Percentiles rank a stretch among this genome's conserved stretches.
These are phyloP conservation scores for Dryomyza anilis DNA, from an alignment of 2,888 invertebrate species.

Conservation along the genomic window DNA sequence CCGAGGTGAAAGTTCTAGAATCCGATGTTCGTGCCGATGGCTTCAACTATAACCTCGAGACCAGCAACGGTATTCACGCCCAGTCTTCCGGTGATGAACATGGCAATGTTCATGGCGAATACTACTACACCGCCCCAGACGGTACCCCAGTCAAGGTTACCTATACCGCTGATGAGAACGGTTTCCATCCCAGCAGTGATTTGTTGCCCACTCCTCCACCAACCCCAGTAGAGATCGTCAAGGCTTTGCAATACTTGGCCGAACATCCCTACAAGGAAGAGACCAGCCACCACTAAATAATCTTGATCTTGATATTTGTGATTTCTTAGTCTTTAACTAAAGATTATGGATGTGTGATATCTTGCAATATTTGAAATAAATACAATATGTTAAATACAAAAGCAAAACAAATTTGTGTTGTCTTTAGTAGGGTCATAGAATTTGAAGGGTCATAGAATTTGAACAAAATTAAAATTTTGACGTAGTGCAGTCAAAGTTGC, in stretches of 20 bases:
- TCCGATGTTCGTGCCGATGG: slow-evolving; percentile 49
- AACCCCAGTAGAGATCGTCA: slow-evolving; percentile 40
- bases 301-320: too few species aligned
- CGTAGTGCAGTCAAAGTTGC: not conserved
- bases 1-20: slow-evolving; percentile 26
- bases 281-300: not conserved
- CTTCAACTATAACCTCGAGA: slow-evolving; percentile 43
- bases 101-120: slow-evolving; percentile 49
- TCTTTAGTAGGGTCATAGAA: too few species aligned
- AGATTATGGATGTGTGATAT: too few species aligned
- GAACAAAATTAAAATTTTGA: too few species aligned
- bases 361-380: not conserved
- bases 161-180: slow-evolving; percentile 52
- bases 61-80: slow-evolving; percentile 44
- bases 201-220: slow-evolving; percentile 41
- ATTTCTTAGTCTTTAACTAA: too few species aligned
- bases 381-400: not conserved
- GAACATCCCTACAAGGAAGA: slow-evolving; percentile 52
- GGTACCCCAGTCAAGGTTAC: slow-evolving; percentile 45
- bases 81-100: slow-evolving; percentile 47
- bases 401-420: not conserved
- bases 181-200: slow-evolving; percentile 43
- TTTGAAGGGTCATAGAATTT: too few species aligned
- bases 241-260: slow-evolving; percentile 62
- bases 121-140: slow-evolving; percentile 48